Conservation (phyloP, 2,113 vertebrate species). For the Chaetodon trifascialis region DNA sequence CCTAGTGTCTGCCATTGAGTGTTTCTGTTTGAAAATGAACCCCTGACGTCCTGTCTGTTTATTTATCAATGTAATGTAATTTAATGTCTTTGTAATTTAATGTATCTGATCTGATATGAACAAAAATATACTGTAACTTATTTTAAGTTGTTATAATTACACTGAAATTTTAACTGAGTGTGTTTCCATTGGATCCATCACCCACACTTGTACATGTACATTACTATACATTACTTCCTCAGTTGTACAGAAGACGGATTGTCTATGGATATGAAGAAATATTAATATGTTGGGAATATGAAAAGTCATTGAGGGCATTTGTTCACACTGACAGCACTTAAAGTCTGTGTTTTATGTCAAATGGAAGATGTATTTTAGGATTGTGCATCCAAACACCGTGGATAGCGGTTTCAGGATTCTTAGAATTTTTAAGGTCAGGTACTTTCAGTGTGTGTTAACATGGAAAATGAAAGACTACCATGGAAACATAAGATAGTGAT, state of each 20-base stretch:
- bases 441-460: background rate
- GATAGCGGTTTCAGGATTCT: background rate
- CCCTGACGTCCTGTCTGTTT: constrained; percentile 42
- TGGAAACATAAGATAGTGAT: background rate
- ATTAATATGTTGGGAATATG: background rate
- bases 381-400: background rate
- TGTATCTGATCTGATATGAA: constrained; percentile 62
- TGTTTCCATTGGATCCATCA: constrained; percentile 22
- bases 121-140: constrained; percentile 61
- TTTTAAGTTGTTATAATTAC: constrained; percentile 68
- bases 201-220: background rate
- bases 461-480: background rate
- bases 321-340: background rate
- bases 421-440: background rate
- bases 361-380: background rate
- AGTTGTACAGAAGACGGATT: background rate
- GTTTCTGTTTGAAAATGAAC: constrained; percentile 55
- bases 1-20: constrained; percentile 60
- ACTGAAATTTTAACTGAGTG: constrained; percentile 49
- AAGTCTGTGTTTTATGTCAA: background rate
- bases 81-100: constrained; percentile 68
- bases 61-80: constrained; percentile 64
- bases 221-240: background rate
- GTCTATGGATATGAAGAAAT: background rate
- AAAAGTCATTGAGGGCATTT: background rate